Base-by-base conservation (phyloP, 2,888 invertebrate species). In the Hirtodrosophila trivittata region DNA sequence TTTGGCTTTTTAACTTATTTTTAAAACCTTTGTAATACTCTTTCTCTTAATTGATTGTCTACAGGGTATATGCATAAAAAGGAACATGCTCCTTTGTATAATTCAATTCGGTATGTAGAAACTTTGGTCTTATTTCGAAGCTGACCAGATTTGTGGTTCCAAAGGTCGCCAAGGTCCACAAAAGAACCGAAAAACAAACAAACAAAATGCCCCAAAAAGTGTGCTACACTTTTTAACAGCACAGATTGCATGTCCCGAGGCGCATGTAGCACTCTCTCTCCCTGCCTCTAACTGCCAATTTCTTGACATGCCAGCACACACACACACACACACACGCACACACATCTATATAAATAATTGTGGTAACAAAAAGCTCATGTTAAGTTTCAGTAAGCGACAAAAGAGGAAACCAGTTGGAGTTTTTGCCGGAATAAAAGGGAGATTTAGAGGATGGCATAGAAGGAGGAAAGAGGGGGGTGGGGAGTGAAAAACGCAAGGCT, bases 281-380 rank as follows among this genome's bases (percentile, higher is more conserved):
- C 39, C 37, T 28, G n/a, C n/a, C 59, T 70, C 60, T 60, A 63
- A 70, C 66, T 56, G 57, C 56, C 49, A 66, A 58, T 72, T 58
- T 51, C 64, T 71, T 72, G 72, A 66, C 70, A 71, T 66, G 52
- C 72, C 66, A 47, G 7, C 25, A 38, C 43, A 39, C 51, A 46
- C 10, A 33, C 37, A 59, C 41, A 42, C 37, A 21, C 18, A 37
- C 12, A 41, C 16, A 46, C 37, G n/a, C 12, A 33, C 38, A 39
- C 35, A 45, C n/a, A 25, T 6, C 37, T 6, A 42, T n/a, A 43
- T 18, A 59, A 49, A 72, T 66, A 67, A 55, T 57, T 66, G 66
- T 71, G 66, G 66, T 42, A 63, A 52, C 54, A 57, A 54, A 46
- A 70, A 66, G 72, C 67, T 62, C 72, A 72, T 71, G 70, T 63